Conservation (phyloP, 2,113 vertebrate genomes). For the Abramis brama region DNA sequence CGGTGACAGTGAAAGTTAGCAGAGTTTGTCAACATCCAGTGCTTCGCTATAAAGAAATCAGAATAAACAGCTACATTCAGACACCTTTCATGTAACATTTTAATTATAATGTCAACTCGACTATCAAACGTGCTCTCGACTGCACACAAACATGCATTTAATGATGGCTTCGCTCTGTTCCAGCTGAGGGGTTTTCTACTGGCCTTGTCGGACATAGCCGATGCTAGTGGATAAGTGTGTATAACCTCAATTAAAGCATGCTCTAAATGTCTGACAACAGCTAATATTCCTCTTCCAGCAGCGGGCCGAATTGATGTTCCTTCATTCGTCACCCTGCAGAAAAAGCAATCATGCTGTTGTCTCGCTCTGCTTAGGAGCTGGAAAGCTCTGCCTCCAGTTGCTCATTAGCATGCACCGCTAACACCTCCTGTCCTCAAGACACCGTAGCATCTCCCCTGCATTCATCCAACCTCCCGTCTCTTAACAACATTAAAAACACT, state of each 20-base stretch:
- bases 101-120: conserved; percentile 1
- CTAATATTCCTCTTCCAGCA: conserved; percentile 77
- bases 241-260: conserved; percentile 79
- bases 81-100: conserved; percentile 22
- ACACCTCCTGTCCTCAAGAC: conserved; percentile 9
- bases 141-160: conserved; percentile 26
- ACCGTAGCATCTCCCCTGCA: neutral
- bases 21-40: conserved; percentile 11
- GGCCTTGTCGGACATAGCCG: conserved; percentile 74
- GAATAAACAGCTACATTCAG: conserved; percentile 15
- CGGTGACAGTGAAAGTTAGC: conserved; percentile 14
- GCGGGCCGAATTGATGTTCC: conserved; percentile 77
- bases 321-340: conserved; percentile 72
- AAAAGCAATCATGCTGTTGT: conserved; percentile 78
- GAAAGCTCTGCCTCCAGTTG: conserved; percentile 50
- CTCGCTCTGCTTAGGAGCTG: conserved; percentile 63
- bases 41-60: conserved; percentile 9
- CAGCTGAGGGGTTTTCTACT: conserved; percentile 75
- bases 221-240: conserved; percentile 70
- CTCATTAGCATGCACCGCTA: conserved; percentile 57
- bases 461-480: conserved; percentile 37
- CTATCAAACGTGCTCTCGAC: neutral
- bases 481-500: conserved; percentile 17
- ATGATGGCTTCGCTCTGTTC: conserved; percentile 63
- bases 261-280: conserved; percentile 79